Conservation (phyloP, 2,797 vertebrate species). For the Lagocephalus sceleratus region DNA sequence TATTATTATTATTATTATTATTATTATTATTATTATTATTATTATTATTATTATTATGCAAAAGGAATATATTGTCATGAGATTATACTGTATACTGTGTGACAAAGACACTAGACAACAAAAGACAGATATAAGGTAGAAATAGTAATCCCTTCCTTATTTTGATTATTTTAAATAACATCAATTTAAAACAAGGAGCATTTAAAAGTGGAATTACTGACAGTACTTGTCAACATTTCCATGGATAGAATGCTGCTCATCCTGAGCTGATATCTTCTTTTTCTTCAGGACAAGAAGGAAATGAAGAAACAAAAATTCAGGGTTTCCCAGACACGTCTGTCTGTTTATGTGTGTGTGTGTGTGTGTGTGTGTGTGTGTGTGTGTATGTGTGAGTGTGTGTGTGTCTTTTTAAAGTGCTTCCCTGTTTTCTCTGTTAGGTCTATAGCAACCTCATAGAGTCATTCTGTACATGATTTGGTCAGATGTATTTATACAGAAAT, state of each 20-base stretch:
- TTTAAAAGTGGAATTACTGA: too few relatives aligned
- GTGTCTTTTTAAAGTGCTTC: conserved; percentile 78
- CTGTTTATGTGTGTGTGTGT: conserved; percentile 11
- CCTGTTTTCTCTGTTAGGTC: conserved; percentile 63
- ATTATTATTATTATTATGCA: too few relatives aligned
- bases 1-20: too few relatives aligned
- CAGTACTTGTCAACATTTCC: too few relatives aligned
- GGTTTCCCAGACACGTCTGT: conserved; percentile 66
- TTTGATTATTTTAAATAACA: too few relatives aligned
- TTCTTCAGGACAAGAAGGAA: conserved; percentile 71
- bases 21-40: too few relatives aligned
- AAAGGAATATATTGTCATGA: too few relatives aligned
- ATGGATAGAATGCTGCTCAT: conserved; percentile 27
- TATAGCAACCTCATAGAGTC: conserved; percentile 72
- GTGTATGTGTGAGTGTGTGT: conserved; percentile 39
- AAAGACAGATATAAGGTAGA: too few relatives aligned
- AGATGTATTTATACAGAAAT: conserved; percentile 73
- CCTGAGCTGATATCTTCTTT: conserved; percentile 36
- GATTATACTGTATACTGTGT: too few relatives aligned
- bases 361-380: background rate
- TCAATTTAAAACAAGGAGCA: too few relatives aligned
- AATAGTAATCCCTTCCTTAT: too few relatives aligned
- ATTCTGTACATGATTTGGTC: conserved; percentile 60
- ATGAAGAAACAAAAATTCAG: conserved; percentile 70
- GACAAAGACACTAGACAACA: too few relatives aligned